phyloP scores from a whole-genome alignment of 2,113 vertebrate species.

The Cyanocitta stelleri region DNA sequence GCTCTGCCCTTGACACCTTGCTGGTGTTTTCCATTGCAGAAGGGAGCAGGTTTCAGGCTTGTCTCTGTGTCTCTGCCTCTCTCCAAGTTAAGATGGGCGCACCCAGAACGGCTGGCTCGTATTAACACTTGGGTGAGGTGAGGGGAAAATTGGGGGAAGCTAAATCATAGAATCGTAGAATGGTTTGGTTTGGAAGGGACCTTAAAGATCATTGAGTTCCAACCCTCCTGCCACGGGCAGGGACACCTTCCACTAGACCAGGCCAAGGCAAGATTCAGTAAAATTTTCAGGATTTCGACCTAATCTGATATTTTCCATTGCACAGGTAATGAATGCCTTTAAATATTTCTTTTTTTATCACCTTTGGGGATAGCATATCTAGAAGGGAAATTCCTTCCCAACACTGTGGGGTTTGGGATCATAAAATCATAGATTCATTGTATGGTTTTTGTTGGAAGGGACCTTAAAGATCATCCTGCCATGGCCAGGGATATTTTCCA shows the following conservation, averaged over 20 bases:
- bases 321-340: background rate
- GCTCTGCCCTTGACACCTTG: background rate
- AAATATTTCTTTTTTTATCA: too few relatives aligned
- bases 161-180: background rate
- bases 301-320: background rate
- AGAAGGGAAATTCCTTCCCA: background rate
- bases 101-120: rapidly evolving
- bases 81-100: background rate
- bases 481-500: background rate
- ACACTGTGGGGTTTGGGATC: too few relatives aligned
- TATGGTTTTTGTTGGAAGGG: background rate
- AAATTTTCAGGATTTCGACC: background rate
- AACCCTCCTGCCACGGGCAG: background rate
- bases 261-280: background rate
- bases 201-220: background rate
- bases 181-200: background rate
- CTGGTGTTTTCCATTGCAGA: background rate
- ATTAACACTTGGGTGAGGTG: background rate
- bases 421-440: background rate
- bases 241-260: background rate
- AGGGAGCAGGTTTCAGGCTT: background rate
- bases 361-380: background rate
- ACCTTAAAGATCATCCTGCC: background rate
- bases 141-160: background rate
- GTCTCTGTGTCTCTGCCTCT: background rate